Percentiles rank a stretch among this genome's conserved stretches.
Evolutionary conservation across 2,113 vertebrate genomes (phyloP).

Genomic region (Rhegmatorhina hoffmannsi): DNA sequence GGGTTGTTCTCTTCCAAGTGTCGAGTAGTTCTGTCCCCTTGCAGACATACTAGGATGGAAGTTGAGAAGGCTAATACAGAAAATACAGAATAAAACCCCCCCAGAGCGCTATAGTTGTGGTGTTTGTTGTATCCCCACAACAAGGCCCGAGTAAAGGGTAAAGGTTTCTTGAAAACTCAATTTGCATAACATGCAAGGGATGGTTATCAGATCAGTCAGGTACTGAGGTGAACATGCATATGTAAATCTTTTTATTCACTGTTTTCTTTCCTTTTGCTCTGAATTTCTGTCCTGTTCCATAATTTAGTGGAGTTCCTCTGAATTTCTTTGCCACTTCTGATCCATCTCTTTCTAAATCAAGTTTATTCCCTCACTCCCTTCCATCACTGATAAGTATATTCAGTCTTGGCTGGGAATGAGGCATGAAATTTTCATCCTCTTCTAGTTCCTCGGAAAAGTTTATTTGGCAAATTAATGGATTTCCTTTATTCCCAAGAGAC

Average conservation of each 20-base stretch:
- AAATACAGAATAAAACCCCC: background rate
- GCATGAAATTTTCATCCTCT: background rate
- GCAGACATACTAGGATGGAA: background rate
- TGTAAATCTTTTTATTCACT: background rate
- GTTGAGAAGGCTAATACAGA: background rate
- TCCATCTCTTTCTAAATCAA: background rate
- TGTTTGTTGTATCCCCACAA: background rate
- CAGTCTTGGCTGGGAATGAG: background rate
- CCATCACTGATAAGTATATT: fast-evolving
- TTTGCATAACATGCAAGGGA: background rate
- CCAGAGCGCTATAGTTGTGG: background rate
- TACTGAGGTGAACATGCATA: background rate
- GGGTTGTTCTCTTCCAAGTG: background rate
- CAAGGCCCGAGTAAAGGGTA: background rate
- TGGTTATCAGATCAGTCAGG: background rate
- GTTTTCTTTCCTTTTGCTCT: background rate
- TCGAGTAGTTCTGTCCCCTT: background rate
- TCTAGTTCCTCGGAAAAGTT: background rate
- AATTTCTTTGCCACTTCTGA: background rate
- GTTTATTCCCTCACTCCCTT: background rate
- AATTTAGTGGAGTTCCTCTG: background rate
- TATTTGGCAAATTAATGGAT: slow-evolving; percentile 15
- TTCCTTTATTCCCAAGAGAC: slow-evolving; percentile 24
- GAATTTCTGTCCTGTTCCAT: background rate
- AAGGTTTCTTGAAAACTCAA: background rate